Evolutionary conservation across 2,888 invertebrate genomes (phyloP), one percentile per base, ranked within the genome.

Genomic region (Micropterix aruncella): DNA sequence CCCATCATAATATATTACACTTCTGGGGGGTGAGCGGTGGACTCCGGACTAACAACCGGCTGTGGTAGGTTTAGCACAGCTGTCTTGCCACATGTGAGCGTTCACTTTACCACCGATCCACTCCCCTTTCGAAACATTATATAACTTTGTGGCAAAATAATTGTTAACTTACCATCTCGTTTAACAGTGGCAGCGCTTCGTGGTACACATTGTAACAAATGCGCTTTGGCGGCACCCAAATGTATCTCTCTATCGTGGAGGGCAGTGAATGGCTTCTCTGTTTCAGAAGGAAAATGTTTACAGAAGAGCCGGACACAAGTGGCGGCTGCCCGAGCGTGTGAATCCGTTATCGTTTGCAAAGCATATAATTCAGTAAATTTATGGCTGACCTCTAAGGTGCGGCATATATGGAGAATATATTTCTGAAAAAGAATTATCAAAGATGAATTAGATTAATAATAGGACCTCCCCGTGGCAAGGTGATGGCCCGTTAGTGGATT

Each of bases 241-340:
- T 73, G 63, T 51, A 70, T 62, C n/a, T 66, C 59, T 58, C 74
- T 69, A 2, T 60, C 58, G 39, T 65, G 62, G 41, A 46, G 50
- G 3, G 40, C 44, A 1, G 27, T 7, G 12, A 27, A 27, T 5
- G 47, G 44, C 44, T 40, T 46, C 36, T 44, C 50, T 42, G 16
- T 44, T 5, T 48, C 38, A 41, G 50, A 47, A 38, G 53, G 50
- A 40, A 51, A 47, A 3, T 60, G 73, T 43, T 77, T 70, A n/a
- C 76, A 68, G 61, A 85, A 88, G 57, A 86, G 79, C 47, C 78
- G 73, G 42, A 85, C 83, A 57, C 87, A 86, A 1, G 86, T 84
- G 68, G 87, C 85, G 3, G 85, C 78, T 0, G 87, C 86, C 43
- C 88, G 73, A 36, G 87, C 75, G 48, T 77, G 78, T 60, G 88